These are phyloP conservation scores for Eilema depressum DNA, from an alignment of 2,888 invertebrate species.

Conservation along the genomic window DNA sequence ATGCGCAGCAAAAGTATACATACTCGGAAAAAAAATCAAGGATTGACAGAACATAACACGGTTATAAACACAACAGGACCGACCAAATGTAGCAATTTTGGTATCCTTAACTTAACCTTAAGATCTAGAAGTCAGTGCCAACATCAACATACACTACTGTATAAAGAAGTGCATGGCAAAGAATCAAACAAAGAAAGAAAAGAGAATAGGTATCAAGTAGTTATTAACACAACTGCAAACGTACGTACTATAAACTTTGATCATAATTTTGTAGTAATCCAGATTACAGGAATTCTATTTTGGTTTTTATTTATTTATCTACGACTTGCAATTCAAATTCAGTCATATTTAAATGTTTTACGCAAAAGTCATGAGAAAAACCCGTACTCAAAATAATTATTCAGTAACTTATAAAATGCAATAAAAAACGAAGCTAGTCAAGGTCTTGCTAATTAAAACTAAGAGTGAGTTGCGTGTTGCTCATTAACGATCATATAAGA, in stretches of 20 bases:
- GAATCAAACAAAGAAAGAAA: background rate
- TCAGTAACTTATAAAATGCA: background rate
- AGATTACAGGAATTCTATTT: background rate
- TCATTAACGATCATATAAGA: conserved; percentile 26
- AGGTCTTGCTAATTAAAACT: conserved; percentile 26
- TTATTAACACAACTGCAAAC: background rate
- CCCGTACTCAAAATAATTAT: background rate
- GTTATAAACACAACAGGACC: too few relatives aligned
- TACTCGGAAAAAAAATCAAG: background rate
- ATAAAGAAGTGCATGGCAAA: background rate
- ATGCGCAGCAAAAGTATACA: background rate
- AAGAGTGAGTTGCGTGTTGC: conserved; percentile 12
- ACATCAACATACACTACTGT: background rate
- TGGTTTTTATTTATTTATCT: background rate
- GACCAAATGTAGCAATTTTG: too few relatives aligned
- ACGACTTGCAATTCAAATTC: background rate
- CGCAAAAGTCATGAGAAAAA: background rate
- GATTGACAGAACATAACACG: too few relatives aligned
- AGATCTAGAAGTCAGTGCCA: background rate
- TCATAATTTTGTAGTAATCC: background rate
- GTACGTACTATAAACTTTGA: background rate
- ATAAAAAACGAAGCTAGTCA: conserved; percentile 16
- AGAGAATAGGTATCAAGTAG: background rate
- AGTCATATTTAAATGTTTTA: background rate
- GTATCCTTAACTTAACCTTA: too few relatives aligned